Percentiles rank a stretch among this genome's conserved stretches.
Conservation (phyloP, 2,888 invertebrate species). For the Matsumyia berberina region DNA sequence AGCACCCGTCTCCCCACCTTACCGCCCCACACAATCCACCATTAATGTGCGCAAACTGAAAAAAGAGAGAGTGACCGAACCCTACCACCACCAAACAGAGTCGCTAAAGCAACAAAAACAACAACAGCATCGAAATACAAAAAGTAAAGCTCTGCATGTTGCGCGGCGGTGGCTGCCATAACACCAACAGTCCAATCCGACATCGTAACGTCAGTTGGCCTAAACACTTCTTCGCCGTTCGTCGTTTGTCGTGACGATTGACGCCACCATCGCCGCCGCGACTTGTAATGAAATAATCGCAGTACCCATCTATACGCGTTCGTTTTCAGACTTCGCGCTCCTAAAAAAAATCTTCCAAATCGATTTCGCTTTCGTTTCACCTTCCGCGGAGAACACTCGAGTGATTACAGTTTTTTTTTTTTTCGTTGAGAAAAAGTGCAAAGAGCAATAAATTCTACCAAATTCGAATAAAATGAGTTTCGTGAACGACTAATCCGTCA, state of each 20-base stretch:
- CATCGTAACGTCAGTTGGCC: slow-evolving; percentile 71
- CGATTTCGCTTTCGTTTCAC: slow-evolving; percentile 70
- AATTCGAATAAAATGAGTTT: slow-evolving; percentile 62
- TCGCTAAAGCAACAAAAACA: slow-evolving; percentile 2
- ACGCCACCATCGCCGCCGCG: slow-evolving; percentile 7
- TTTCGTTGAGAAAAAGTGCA: slow-evolving; percentile 31
- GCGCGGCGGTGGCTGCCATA: slow-evolving; percentile 44
- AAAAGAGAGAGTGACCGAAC: slow-evolving; percentile 72
- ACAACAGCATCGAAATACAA: slow-evolving; percentile 38
- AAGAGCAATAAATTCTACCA: slow-evolving; percentile 56
- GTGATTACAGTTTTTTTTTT: slow-evolving; percentile 32
- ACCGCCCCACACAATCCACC: slow-evolving; percentile 10
- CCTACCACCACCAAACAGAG: slow-evolving; percentile 44
- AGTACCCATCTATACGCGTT: slow-evolving; percentile 28
- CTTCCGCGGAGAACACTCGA: slow-evolving; percentile 22
- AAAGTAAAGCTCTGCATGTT: slow-evolving; percentile 59
- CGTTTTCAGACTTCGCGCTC: slow-evolving; percentile 54
- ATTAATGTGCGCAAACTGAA: slow-evolving; percentile 32
- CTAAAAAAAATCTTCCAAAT: slow-evolving; percentile 31
- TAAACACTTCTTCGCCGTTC: slow-evolving; percentile 67
- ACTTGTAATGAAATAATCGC: slow-evolving; percentile 39
- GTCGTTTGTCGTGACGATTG: slow-evolving; percentile 47
- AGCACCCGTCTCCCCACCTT: not conserved
- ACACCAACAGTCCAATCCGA: slow-evolving; percentile 47
- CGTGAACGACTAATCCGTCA: slow-evolving; percentile 50